phyloP scores from a whole-genome alignment of 1,140 invertebrate species.

The Calliopsis andreniformis region DNA sequence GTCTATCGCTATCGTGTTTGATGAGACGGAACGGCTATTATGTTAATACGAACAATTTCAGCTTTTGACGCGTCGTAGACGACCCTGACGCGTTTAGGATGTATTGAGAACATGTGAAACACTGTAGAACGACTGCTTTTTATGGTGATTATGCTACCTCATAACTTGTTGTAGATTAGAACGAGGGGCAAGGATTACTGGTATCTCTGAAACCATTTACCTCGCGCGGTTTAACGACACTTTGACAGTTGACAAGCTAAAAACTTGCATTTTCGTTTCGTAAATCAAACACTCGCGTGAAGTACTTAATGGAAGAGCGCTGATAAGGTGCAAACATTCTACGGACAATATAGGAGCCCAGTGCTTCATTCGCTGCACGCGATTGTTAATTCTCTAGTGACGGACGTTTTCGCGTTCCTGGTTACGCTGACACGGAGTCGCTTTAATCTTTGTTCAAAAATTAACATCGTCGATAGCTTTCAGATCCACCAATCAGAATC shows the following conservation, averaged over 20 bases:
- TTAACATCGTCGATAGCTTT: no score
- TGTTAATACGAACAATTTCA: not conserved
- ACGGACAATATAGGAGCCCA: conserved; percentile 17
- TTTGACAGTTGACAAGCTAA: not conserved
- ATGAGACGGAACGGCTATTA: not conserved
- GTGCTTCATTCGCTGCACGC: conserved; percentile 48
- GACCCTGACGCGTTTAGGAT: not conserved
- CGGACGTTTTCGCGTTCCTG: not conserved
- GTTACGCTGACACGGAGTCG: not conserved
- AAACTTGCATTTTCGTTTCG: conserved; percentile 43
- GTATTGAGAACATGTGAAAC: conserved; percentile 2
- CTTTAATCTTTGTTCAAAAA: no score
- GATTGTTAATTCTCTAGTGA: conserved; percentile 21
- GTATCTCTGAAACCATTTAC: no score
- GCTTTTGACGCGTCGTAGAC: not conserved
- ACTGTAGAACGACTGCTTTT: no score
- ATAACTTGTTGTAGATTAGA: no score
- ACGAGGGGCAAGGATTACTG: no score
- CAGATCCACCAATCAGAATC: no score
- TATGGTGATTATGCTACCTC: no score
- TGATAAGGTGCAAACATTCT: conserved; percentile 50
- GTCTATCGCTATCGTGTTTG: conserved; percentile 37
- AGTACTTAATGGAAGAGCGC: conserved; percentile 48
- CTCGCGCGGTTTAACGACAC: not conserved
- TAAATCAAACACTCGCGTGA: conserved; percentile 51